These are phyloP conservation scores for Drosophila bocqueti DNA, from an alignment of 1,140 invertebrate genomes.

Conservation along the genomic window DNA sequence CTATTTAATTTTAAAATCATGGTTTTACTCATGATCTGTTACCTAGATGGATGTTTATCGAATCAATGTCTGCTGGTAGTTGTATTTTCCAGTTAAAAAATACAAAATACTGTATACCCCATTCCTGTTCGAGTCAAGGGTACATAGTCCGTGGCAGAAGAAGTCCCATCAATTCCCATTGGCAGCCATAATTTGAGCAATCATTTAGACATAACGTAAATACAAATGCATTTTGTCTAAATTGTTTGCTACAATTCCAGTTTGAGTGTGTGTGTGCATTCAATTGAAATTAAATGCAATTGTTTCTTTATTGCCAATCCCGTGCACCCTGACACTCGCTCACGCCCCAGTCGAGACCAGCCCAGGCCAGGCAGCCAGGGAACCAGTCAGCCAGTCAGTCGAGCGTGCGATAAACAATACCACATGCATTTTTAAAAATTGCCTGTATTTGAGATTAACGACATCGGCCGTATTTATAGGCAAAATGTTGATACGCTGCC, in stretches of 20 bases:
- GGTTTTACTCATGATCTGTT: too few relatives aligned
- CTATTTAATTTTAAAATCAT: too few relatives aligned
- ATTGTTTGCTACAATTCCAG: conserved; percentile 48
- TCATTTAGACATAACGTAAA: conserved; percentile 60
- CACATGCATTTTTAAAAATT: conserved; percentile 50
- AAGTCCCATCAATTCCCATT: conserved; percentile 47
- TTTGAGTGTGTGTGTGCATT: conserved; percentile 47
- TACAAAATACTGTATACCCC: not conserved
- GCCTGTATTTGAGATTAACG: conserved; percentile 55
- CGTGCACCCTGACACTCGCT: conserved; percentile 47
- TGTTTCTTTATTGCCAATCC: conserved; percentile 63
- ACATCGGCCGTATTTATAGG: conserved; percentile 54
- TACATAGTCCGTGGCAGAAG: not conserved
- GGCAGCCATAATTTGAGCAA: conserved; percentile 48
- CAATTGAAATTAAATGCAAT: conserved; percentile 62
- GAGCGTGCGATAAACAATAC: conserved; percentile 37
- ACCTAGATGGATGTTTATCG: too few relatives aligned
- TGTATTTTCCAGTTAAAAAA: too few relatives aligned
- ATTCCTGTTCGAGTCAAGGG: not conserved
- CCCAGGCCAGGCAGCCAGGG: not conserved
- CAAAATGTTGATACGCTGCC: conserved; percentile 71
- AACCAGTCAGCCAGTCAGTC: not conserved
- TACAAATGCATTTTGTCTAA: conserved; percentile 56
- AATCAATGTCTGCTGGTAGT: too few relatives aligned
- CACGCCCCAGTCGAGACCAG: conserved; percentile 8